A percentile compares a stretch with the other conserved stretches of the same genome.
Conservation (phyloP, 2,888 invertebrate species). For the Agriotes lineatus region DNA sequence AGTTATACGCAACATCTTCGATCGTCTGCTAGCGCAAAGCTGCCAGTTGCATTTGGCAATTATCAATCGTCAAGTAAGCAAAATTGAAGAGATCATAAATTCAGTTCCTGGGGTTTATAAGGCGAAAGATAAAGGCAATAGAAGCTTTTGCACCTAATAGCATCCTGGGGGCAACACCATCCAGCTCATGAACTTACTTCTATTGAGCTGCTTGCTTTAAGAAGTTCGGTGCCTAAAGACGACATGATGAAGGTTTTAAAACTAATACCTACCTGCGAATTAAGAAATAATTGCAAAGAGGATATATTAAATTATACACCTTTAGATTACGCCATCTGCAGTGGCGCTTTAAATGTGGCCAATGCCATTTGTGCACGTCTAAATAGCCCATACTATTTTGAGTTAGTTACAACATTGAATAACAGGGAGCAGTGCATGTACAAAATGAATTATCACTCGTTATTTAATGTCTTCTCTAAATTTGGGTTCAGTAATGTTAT, state of each 20-base stretch:
- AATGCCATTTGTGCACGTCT: not conserved
- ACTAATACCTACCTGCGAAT: not conserved
- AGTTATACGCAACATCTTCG: conserved; percentile 23
- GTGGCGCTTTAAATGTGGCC: not conserved
- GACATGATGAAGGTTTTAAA: not conserved
- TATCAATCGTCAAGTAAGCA: conserved; percentile 15
- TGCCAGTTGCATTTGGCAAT: conserved; percentile 21
- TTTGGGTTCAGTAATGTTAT: no score
- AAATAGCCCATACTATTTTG: no score
- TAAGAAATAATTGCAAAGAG: not conserved
- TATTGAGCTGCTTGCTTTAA: no score
- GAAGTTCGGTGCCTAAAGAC: not conserved
- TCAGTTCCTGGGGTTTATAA: not conserved
- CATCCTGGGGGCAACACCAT: conserved; percentile 13
- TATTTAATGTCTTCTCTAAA: no score
- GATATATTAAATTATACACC: no score
- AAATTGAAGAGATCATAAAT: not conserved
- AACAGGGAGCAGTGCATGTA: no score
- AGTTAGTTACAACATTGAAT: no score
- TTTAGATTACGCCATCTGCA: not conserved
- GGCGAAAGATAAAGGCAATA: not conserved
- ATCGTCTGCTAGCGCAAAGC: conserved; percentile 16
- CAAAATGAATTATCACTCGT: no score
- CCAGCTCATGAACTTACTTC: not conserved
- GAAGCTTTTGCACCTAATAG: not conserved